Percentiles rank a stretch among this genome's conserved stretches.
phyloP scores from a whole-genome alignment of 1,140 invertebrate species.

The Mercenaria mercenaria region DNA sequence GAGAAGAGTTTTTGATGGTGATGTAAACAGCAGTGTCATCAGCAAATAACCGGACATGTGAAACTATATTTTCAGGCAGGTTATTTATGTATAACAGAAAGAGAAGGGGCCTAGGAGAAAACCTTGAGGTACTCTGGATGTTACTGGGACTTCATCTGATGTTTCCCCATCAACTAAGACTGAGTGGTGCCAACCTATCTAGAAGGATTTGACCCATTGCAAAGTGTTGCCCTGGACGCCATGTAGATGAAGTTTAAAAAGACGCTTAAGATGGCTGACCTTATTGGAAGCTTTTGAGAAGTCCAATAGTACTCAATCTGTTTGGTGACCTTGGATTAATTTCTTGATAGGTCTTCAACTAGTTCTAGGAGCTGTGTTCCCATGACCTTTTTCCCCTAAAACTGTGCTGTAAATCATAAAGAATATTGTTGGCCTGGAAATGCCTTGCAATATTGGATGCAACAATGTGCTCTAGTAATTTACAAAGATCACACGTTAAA shows the following conservation, averaged over 20 bases:
- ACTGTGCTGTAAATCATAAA: conserved; percentile 46
- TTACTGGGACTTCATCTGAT: conserved; percentile 1
- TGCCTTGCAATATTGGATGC: conserved; percentile 23
- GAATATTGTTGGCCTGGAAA: conserved; percentile 34
- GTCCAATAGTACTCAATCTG: conserved; percentile 34
- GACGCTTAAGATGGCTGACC: conserved; percentile 23
- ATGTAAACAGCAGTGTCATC: conserved; percentile 12
- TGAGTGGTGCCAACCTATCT: conserved; percentile 1
- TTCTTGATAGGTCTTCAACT: conserved; percentile 8
- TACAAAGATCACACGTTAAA: neutral
- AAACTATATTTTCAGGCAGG: conserved; percentile 23
- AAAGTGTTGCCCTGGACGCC: conserved; percentile 37
- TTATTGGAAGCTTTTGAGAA: conserved; percentile 52
- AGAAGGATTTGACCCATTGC: conserved; percentile 42
- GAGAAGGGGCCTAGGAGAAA: conserved; percentile 32
- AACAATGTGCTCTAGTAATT: conserved; percentile 41
- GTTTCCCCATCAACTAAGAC: conserved; percentile 37
- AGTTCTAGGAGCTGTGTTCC: conserved; percentile 6
- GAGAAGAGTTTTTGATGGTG: neutral
- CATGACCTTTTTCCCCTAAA: conserved; percentile 5
- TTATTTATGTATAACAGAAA: conserved; percentile 51
- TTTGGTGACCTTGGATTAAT: neutral
- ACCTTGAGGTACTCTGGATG: conserved; percentile 63
- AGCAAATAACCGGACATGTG: too few species aligned
- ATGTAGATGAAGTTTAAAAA: conserved; percentile 53